Base-by-base conservation (phyloP, 2,888 invertebrate genomes). In the Aphidoletes aphidimyza region DNA sequence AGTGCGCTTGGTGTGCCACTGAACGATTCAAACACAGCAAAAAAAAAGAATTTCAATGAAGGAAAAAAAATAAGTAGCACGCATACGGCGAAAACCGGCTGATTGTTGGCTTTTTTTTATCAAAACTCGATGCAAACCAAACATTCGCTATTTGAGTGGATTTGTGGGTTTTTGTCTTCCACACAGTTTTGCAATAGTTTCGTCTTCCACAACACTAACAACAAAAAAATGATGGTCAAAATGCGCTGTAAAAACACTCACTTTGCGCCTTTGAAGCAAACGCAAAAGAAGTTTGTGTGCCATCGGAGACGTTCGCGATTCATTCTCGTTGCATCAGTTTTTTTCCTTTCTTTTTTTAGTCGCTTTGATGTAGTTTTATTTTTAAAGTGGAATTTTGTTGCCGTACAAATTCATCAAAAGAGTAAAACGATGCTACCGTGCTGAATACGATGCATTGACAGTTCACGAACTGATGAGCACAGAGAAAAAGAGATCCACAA, bases 381-480 rank as follows among this genome's bases (percentile, higher is more conserved):
- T 1, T 54, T 54, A 14, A 42, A 42, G 42, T 42, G 14, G 42
- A 42, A 42, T 26, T 54, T 54, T 22, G 6, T 22, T 54, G 3
- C 14, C 30, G 69, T 69, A 30, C 34, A 69, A 69, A 69, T 30
- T 69, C 69, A 69, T 69, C 30, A 69, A 69, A 69, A 69, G 69
- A 1, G 30, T 30, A 69, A 30, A 3, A 69, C 69, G 30, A 3
- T 17, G 34, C 30, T 54, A 26, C 69, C 34, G 30, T 30, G 69
- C 5, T 26, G 34, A 69, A 14, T 69, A 14, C 69, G 30, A 17
- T 69, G 42, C 6, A 42, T 42, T 42, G 8, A 42, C 42, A 19
- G 37, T 36, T 37, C 37, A 81, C 37, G 26, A 81, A 17, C 11
- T 34, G n/a, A 22, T 8, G 6, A 3, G 30, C 26, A 1, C 26